These are phyloP conservation scores for Cerastis rubricosa DNA, from an alignment of 2,888 invertebrate species.

Conservation along the genomic window DNA sequence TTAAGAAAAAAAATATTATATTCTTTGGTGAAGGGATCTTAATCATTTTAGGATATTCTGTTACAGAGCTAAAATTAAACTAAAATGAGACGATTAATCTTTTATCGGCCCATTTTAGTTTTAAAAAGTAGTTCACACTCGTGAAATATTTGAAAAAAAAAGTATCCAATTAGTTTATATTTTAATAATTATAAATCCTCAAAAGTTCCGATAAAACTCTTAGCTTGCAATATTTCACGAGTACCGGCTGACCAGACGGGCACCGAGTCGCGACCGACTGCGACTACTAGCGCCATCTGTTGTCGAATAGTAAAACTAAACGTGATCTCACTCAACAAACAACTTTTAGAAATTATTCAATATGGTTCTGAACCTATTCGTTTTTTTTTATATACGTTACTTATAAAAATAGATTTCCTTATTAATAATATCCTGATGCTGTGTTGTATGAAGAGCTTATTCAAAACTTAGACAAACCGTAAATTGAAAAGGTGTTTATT, in stretches of 20 bases:
- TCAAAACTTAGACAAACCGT: background rate
- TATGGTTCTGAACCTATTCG: background rate
- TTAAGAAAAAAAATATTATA: background rate
- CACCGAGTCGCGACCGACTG: background rate
- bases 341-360: background rate
- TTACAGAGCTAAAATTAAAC: background rate
- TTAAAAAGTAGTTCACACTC: background rate
- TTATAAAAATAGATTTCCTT: background rate
- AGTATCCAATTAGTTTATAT: background rate
- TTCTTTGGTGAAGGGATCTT: background rate
- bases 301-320: slow-evolving; percentile 70
- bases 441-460: background rate
- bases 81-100: no score
- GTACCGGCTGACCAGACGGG: background rate
- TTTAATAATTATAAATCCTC: background rate
- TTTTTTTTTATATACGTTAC: background rate
- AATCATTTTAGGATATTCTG: background rate
- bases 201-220: background rate
- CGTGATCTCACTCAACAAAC: background rate
- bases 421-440: background rate
- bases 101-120: background rate
- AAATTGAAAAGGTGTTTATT: no score
- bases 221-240: background rate
- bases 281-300: slow-evolving; percentile 78
- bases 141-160: no score